These are phyloP conservation scores for Mastomys coucha DNA, from an alignment of 2,113 vertebrate genomes.

Conservation along the genomic window DNA sequence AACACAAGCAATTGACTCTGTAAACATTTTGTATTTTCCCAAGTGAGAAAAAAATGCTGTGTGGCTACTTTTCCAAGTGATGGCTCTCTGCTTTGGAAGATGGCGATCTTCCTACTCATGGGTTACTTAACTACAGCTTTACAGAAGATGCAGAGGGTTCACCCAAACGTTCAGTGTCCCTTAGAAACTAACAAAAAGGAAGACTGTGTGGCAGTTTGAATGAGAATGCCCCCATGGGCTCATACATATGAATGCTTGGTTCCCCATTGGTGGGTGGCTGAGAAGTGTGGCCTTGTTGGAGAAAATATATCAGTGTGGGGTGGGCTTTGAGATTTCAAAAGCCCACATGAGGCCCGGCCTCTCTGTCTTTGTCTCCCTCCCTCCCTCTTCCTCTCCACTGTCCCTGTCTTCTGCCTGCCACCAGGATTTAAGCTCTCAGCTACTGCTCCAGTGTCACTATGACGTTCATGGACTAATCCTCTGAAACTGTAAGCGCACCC, in stretches of 20 bases:
- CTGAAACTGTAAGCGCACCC: not conserved
- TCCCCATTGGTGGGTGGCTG: not conserved
- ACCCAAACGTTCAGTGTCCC: not conserved
- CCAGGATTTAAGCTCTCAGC: not conserved
- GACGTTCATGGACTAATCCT: not conserved
- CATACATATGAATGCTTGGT: not conserved
- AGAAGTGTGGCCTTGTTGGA: not conserved
- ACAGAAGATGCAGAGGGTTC: not conserved
- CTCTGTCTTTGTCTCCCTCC: not conserved
- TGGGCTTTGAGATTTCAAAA: not conserved
- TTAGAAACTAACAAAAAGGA: not conserved
- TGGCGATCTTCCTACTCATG: not conserved
- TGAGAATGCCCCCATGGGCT: not conserved
- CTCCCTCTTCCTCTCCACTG: not conserved
- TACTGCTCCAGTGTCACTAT: not conserved
- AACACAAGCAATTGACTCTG: not conserved
- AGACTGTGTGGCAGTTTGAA: not conserved
- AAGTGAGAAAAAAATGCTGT: slow-evolving; percentile 1
- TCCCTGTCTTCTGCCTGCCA: not conserved
- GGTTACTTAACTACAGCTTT: not conserved
- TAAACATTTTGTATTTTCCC: slow-evolving; percentile 43
- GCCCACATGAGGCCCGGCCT: too few species aligned
- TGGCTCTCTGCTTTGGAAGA: not conserved
- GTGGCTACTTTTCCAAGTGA: not conserved
- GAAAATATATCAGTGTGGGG: not conserved